phyloP scores from a whole-genome alignment of 2,888 invertebrate species.

The Allophyes oxyacanthae region DNA sequence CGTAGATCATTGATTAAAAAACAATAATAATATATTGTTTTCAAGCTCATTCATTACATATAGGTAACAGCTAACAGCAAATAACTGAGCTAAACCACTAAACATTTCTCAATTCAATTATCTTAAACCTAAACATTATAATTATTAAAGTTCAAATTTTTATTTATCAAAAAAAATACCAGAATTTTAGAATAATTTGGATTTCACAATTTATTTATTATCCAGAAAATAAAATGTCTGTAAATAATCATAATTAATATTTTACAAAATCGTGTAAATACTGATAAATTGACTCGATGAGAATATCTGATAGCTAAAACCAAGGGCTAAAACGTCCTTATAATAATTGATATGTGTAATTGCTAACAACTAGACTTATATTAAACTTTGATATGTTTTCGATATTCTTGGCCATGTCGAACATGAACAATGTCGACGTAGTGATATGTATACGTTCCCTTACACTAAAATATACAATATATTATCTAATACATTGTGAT shows the following conservation, averaged over 20 bases:
- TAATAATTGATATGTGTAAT: constrained; percentile 31
- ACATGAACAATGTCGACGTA: constrained; percentile 70
- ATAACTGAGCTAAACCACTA: no score
- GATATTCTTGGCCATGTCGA: constrained; percentile 86
- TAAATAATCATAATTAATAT: neutral
- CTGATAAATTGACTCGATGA: constrained; percentile 35
- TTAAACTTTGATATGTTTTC: constrained; percentile 84
- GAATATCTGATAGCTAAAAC: neutral
- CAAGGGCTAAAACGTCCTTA: neutral
- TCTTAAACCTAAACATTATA: no score
- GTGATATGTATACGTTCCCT: constrained; percentile 78
- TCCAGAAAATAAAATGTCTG: neutral
- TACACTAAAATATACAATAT: neutral
- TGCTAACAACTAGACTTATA: constrained; percentile 33
- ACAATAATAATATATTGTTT: no score
- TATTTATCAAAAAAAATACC: no score
- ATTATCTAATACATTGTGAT: neutral
- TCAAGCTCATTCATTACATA: no score
- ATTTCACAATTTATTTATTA: no score
- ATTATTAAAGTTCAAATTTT: no score
- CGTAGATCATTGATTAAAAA: no score
- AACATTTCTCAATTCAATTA: no score
- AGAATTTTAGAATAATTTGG: no score
- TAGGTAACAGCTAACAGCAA: no score
- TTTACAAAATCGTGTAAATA: constrained; percentile 22